phyloP scores from a whole-genome alignment of 2,888 invertebrate genomes.

The Acrobasis repandana region DNA sequence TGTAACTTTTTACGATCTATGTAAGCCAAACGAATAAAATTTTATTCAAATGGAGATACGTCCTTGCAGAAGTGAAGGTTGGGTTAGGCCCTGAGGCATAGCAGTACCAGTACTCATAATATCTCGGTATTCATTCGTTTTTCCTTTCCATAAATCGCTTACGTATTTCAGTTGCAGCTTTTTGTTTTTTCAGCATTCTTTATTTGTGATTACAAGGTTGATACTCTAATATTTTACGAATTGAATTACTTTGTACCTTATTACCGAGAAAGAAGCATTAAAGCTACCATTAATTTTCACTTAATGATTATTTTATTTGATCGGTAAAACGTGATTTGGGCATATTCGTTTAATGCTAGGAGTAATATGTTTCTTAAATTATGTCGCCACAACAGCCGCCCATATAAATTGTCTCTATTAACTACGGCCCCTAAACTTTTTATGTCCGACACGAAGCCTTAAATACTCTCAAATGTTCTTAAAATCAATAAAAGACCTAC shows the following conservation, averaged over 20 bases:
- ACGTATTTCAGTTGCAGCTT: slow-evolving; percentile 16
- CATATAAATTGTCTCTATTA: slow-evolving; percentile 61
- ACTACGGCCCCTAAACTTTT: slow-evolving; percentile 67
- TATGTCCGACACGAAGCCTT: slow-evolving; percentile 66
- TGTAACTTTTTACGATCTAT: slow-evolving; percentile 61
- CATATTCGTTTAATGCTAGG: slow-evolving; percentile 3
- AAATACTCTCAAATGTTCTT: slow-evolving; percentile 75
- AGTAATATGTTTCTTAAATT: slow-evolving; percentile 18
- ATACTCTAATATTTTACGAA: not conserved
- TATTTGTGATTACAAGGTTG: slow-evolving; percentile 8
- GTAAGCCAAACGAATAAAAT: slow-evolving; percentile 57
- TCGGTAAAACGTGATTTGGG: slow-evolving; percentile 12
- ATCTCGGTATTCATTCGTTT: slow-evolving; percentile 23
- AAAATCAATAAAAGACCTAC: slow-evolving; percentile 78
- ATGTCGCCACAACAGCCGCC: slow-evolving; percentile 34
- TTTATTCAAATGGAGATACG: slow-evolving; percentile 52
- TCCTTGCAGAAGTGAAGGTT: slow-evolving; percentile 11
- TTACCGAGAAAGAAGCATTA: not conserved
- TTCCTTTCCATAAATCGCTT: slow-evolving; percentile 22
- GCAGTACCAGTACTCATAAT: slow-evolving; percentile 23
- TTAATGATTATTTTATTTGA: slow-evolving; percentile 12
- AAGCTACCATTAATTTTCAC: not conserved
- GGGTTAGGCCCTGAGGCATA: slow-evolving; percentile 21
- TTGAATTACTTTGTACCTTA: not conserved
- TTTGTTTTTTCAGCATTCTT: slow-evolving; percentile 14